phyloP scores from a whole-genome alignment of 2,113 vertebrate genomes.

The Bungarus multicinctus region DNA sequence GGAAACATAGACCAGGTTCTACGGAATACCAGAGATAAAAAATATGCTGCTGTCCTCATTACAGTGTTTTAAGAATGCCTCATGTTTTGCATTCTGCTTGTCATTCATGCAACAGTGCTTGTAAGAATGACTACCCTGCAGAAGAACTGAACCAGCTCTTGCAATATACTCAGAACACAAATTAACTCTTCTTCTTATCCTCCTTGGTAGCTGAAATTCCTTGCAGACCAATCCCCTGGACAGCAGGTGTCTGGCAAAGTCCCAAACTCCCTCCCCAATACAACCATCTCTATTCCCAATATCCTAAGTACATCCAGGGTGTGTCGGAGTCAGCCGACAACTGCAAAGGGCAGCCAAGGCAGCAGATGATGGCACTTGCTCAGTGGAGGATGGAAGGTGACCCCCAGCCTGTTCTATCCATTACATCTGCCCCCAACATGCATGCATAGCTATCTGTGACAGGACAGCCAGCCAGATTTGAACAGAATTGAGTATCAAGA shows the following conservation, averaged over 20 bases:
- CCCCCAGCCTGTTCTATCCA: neutral
- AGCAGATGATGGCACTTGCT: constrained; percentile 9
- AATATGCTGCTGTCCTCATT: neutral
- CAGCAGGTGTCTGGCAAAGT: constrained; percentile 25
- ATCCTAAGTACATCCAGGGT: constrained; percentile 3
- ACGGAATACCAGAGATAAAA: neutral
- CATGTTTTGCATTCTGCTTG: neutral
- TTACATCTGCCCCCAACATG: constrained; percentile 8
- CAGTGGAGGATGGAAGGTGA: constrained; percentile 6
- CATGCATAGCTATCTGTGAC: neutral
- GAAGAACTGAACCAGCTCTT: neutral
- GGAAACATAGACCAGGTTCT: neutral
- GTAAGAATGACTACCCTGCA: neutral
- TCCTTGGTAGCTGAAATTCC: neutral
- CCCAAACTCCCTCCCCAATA: constrained; percentile 12
- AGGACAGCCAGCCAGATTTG: neutral
- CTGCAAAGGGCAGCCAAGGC: constrained; percentile 21
- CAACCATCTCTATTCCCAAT: neutral
- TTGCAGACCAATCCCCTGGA: neutral
- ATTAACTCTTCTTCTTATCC: neutral
- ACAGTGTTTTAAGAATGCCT: neutral
- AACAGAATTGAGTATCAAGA: neutral
- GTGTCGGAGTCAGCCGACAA: constrained; percentile 19
- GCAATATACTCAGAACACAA: neutral
- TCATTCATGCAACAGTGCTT: neutral